phyloP scores from a whole-genome alignment of 2,888 invertebrate species.

The Nomada lathburiana region DNA sequence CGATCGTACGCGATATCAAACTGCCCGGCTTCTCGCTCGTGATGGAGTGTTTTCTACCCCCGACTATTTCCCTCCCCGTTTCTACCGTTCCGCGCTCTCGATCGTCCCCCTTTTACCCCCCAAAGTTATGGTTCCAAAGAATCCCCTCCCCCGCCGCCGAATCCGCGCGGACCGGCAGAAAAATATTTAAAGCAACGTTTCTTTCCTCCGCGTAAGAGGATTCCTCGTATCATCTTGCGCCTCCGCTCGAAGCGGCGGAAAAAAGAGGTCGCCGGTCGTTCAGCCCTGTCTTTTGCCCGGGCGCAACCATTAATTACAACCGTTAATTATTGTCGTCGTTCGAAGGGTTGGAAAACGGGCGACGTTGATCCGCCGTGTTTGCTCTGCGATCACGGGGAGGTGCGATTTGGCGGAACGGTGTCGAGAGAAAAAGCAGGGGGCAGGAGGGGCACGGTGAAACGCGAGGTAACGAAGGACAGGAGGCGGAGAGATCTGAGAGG shows the following conservation, averaged over 20 bases:
- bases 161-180: slow-evolving; percentile 41
- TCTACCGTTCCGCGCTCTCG: neutral
- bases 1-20: slow-evolving; percentile 79
- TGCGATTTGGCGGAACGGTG: slow-evolving; percentile 7
- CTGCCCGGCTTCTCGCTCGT: slow-evolving; percentile 72
- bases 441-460: neutral
- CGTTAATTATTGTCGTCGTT: slow-evolving; percentile 40
- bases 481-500: slow-evolving; percentile 49
- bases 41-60: slow-evolving; percentile 78
- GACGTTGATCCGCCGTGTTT: slow-evolving; percentile 35
- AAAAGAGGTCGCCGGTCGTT: neutral
- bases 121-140: slow-evolving; percentile 52
- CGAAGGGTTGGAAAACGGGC: slow-evolving; percentile 42
- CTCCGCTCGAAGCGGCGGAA: slow-evolving; percentile 1
- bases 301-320: slow-evolving; percentile 40
- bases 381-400: slow-evolving; percentile 23
- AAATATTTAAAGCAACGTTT: slow-evolving; percentile 41
- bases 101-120: slow-evolving; percentile 17
- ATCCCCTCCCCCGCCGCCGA: slow-evolving; percentile 28
- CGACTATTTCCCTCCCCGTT: slow-evolving; percentile 39
- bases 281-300: neutral
- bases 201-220: no score
- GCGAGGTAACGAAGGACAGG: slow-evolving; percentile 4
- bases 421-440: neutral
- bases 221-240: neutral